A percentile compares a stretch with the other conserved stretches of the same genome.
Conservation (phyloP, 2,113 vertebrate genomes). For the Neogobius melanostomus region DNA sequence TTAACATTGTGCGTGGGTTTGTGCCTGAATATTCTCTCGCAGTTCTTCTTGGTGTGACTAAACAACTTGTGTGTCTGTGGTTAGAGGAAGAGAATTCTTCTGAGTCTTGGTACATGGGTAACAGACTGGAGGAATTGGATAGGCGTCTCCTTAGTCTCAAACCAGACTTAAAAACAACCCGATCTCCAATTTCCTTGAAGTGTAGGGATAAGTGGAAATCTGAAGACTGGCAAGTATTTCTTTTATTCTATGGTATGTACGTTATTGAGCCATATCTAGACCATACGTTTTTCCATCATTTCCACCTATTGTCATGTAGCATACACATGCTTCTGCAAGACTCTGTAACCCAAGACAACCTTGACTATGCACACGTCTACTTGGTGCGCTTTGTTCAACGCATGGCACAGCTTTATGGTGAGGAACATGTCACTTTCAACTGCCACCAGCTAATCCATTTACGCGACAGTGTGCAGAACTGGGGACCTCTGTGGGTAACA, state of each 20-base stretch:
- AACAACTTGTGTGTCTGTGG: constrained; percentile 32
- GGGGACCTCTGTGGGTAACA: constrained; percentile 39
- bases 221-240: neutral
- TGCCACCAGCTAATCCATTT: constrained; percentile 43
- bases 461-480: constrained; percentile 28
- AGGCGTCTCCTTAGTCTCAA: neutral
- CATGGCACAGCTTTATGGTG: constrained; percentile 26
- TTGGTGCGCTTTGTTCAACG: neutral
- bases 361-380: neutral
- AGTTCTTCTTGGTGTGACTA: constrained; percentile 30
- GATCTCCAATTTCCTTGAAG: constrained; percentile 4
- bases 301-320: constrained; percentile 3
- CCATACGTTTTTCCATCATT: neutral
- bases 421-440: constrained; percentile 40
- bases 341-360: constrained; percentile 6
- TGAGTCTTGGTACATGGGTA: constrained; percentile 26
- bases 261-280: neutral
- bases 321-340: constrained; percentile 13
- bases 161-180: neutral
- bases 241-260: constrained; percentile 29
- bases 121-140: constrained; percentile 9
- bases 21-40: neutral
- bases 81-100: neutral
- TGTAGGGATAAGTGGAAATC: constrained; percentile 5
- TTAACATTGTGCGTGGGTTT: constrained; percentile 38